Evolutionary conservation across 2,113 vertebrate species (phyloP), one percentile per base, ranked within the genome.

Genomic region (Dasyornis broadbenti): DNA sequence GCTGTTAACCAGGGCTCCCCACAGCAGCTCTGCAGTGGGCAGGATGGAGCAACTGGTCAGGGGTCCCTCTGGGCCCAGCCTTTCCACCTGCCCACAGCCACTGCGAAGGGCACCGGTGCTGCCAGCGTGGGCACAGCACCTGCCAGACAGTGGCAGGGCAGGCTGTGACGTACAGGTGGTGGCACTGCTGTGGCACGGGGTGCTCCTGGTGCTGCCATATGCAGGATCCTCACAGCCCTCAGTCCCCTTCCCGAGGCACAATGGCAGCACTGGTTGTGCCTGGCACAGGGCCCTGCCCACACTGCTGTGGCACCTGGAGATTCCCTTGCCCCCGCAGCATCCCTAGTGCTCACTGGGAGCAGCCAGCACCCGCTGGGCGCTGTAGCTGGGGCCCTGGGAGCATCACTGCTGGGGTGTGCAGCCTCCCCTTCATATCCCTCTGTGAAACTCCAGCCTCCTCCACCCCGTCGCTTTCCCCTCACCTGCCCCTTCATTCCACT

Each of bases 241-340:
- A 3, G 11, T 2, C 1, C 70, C 13, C 28, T 18, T 14, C 47
- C 47, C 2, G 0, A 2, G 10, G 56, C 22, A 9, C 42, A 3
- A 1, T 10, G 19, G 24, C 64, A 81, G 33, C 1, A 0, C 44
- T 12, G 30, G 18, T 0, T 16, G 47, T 54, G 60, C 42, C 79
- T 4, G 0, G 22, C 49, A 31, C 44, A 9, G 33, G 10, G 15
- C 11, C n/a, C 60, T 94, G 75, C 33, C 45, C 76, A 18, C 3
- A 0, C 17, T 16, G 28, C 23, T 0, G 0, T 15, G 37, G 18
- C 30, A 10, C 15, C 2, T 1, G 3, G 27, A 6, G 22, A 3
- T 40, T 11, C 19, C 30, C 30, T 13, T 3, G 2, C 5, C 50
- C n/a, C 78, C 5, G 2, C 22, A 4, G 40, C 18, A 1, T 4